These are phyloP conservation scores for Odontothrips loti DNA, from an alignment of 2,888 invertebrate genomes.

Conservation along the genomic window DNA sequence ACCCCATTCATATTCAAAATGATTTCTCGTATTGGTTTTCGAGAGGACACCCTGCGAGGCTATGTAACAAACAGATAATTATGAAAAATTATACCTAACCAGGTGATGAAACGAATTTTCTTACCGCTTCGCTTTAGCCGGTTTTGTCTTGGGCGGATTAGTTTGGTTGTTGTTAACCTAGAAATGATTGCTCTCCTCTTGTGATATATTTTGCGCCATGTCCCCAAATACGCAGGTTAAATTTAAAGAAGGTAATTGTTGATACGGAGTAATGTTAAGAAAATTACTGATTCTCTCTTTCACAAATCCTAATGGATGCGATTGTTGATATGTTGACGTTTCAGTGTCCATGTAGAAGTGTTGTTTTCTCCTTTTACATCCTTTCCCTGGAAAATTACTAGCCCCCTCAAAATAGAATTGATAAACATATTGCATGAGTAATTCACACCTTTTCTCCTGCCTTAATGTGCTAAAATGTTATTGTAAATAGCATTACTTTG, in stretches of 20 bases:
- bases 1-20: no score
- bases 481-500: not conserved
- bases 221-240: not conserved
- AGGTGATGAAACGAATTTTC: no score
- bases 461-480: not conserved
- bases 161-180: not conserved
- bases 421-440: not conserved
- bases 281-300: not conserved
- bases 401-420: not conserved
- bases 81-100: no score
- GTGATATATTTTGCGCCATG: not conserved
- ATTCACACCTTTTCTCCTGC: not conserved
- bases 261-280: not conserved
- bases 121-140: no score
- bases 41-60: no score
- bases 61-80: no score
- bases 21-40: no score
- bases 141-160: no score
- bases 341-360: not conserved
- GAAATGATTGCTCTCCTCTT: not conserved
- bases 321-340: not conserved
- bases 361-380: not conserved
- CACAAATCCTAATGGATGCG: not conserved
- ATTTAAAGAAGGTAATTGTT: not conserved
- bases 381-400: not conserved